Conservation (phyloP, 2,797 vertebrate genomes). For the Alca torda region DNA sequence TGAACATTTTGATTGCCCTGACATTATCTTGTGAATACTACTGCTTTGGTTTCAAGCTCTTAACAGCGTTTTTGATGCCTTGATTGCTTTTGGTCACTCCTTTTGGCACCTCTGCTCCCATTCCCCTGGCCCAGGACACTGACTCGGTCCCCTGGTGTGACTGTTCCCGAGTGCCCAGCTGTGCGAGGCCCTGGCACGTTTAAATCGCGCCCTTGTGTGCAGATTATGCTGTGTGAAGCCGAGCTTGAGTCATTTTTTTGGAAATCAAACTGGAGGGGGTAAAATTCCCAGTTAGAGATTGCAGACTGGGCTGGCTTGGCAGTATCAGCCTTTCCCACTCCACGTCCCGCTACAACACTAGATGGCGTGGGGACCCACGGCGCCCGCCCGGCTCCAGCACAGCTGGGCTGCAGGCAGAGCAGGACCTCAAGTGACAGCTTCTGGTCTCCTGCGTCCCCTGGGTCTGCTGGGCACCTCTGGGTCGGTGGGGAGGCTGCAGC, state of each 20-base stretch:
- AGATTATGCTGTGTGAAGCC: accelerated
- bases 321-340: neutral
- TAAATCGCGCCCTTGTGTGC: accelerated
- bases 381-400: neutral
- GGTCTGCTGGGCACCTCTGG: neutral
- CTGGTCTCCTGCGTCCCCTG: neutral
- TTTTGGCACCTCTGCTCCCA: neutral
- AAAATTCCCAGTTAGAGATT: neutral
- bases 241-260: neutral
- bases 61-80: neutral
- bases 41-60: neutral
- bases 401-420: neutral
- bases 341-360: neutral
- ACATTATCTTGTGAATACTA: neutral
- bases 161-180: neutral
- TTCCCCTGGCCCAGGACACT: neutral
- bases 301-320: neutral
- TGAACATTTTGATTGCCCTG: neutral
- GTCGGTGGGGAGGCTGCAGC: neutral
- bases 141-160: neutral
- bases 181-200: accelerated
- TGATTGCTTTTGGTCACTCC: neutral
- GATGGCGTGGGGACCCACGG: neutral
- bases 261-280: neutral
- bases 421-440: too few relatives aligned